Evolutionary conservation across 2,797 vertebrate species (phyloP).

Genomic region (Megalops cyprinoides): DNA sequence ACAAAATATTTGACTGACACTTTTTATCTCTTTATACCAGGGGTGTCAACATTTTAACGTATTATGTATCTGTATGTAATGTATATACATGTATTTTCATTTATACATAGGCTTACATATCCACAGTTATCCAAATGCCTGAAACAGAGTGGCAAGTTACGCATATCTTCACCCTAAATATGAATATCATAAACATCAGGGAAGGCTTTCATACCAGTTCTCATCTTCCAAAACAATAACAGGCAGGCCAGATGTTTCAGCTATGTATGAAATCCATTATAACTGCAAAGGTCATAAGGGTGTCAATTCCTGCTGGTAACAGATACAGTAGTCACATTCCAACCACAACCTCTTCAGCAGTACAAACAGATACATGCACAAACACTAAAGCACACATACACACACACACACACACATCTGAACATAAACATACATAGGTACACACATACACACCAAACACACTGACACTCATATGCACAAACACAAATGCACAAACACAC

Average conservation of each 20-base stretch:
- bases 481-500: constrained; percentile 5
- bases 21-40: neutral
- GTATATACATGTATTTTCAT: neutral
- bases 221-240: neutral
- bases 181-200: neutral
- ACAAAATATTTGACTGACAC: neutral
- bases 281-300: neutral
- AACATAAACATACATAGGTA: constrained; percentile 12
- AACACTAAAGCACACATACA: constrained; percentile 24
- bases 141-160: neutral
- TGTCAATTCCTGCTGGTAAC: neutral
- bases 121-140: too few species aligned
- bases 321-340: neutral
- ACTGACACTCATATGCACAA: neutral
- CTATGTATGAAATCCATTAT: neutral
- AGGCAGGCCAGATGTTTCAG: constrained; percentile 1
- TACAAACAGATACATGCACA: neutral
- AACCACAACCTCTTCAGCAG: neutral
- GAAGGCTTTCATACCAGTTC: neutral
- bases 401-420: neutral
- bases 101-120: too few species aligned
- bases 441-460: constrained; percentile 18
- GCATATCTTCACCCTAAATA: neutral
- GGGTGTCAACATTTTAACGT: neutral
- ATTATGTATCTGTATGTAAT: too few species aligned